Evolutionary conservation across 1,140 invertebrate genomes (phyloP).

Genomic region (Reticulitermes speratus): DNA sequence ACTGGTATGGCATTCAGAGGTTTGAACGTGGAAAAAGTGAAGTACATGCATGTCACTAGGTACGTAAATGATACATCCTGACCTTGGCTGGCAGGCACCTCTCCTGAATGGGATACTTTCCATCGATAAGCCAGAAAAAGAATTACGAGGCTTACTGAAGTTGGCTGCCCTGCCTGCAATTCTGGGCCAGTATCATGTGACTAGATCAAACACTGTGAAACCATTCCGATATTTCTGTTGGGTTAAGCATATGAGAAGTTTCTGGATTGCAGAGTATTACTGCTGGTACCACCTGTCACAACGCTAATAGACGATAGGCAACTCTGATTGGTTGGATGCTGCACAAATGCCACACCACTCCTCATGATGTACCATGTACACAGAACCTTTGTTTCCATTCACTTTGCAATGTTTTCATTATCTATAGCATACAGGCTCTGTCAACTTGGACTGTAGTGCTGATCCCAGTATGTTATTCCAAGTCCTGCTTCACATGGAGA

Average conservation of each 20-base stretch:
- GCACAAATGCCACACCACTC: neutral
- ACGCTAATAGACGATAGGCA: neutral
- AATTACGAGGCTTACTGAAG: neutral
- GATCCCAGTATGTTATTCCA: conserved; percentile 29
- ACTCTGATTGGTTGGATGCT: neutral
- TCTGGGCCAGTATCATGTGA: neutral
- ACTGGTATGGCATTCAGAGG: too few species aligned
- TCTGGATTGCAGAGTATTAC: neutral
- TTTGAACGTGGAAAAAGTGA: too few species aligned
- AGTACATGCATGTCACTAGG: too few species aligned
- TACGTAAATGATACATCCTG: too few species aligned
- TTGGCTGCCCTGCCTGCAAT: neutral
- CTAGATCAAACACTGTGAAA: neutral
- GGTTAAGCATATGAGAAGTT: neutral
- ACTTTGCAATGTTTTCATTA: neutral
- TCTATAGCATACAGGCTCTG: neutral
- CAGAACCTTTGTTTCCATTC: neutral
- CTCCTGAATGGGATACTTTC: too few species aligned
- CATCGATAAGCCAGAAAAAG: too few species aligned
- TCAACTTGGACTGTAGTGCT: conserved; percentile 30
- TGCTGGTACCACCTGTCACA: neutral
- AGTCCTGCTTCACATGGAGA: conserved; percentile 32
- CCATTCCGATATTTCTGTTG: neutral
- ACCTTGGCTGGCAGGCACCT: too few species aligned
- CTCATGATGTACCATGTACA: neutral